These are phyloP conservation scores for Melanerpes formicivorus DNA, from an alignment of 2,113 vertebrate genomes.

Conservation along the genomic window DNA sequence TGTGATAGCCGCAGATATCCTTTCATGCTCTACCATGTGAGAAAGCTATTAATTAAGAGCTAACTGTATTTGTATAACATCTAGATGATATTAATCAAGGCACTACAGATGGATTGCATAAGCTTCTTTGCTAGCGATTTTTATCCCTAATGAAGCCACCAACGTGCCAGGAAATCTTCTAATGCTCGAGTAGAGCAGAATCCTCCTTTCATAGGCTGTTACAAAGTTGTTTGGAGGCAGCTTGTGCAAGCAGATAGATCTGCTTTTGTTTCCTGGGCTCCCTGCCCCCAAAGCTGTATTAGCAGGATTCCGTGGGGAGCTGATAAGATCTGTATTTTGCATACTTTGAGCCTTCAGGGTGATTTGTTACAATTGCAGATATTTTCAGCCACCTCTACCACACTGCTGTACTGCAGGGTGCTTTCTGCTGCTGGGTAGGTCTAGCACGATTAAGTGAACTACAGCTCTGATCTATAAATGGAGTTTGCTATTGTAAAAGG, in stretches of 20 bases:
- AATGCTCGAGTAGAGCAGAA: background rate
- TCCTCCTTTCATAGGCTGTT: background rate
- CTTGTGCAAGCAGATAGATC: background rate
- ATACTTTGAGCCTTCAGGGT: background rate
- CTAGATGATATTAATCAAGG: background rate
- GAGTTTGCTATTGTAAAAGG: background rate
- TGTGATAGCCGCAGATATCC: background rate
- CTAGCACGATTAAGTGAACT: background rate
- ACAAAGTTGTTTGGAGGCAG: background rate
- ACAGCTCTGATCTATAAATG: background rate
- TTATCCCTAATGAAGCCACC: background rate
- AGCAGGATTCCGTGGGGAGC: background rate
- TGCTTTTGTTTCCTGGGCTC: background rate
- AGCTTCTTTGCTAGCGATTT: background rate
- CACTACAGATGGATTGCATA: background rate
- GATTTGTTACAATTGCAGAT: background rate
- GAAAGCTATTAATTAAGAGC: background rate
- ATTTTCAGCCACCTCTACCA: background rate
- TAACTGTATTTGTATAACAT: background rate
- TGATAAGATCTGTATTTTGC: slow-evolving; percentile 7
- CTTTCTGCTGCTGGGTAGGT: background rate
- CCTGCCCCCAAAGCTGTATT: background rate
- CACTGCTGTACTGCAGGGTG: background rate
- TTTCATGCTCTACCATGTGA: background rate
- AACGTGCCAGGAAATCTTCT: background rate